Evolutionary conservation across 1,140 invertebrate species (phyloP), one percentile per base, ranked within the genome.

Genomic region (Oryctes rhinoceros): DNA sequence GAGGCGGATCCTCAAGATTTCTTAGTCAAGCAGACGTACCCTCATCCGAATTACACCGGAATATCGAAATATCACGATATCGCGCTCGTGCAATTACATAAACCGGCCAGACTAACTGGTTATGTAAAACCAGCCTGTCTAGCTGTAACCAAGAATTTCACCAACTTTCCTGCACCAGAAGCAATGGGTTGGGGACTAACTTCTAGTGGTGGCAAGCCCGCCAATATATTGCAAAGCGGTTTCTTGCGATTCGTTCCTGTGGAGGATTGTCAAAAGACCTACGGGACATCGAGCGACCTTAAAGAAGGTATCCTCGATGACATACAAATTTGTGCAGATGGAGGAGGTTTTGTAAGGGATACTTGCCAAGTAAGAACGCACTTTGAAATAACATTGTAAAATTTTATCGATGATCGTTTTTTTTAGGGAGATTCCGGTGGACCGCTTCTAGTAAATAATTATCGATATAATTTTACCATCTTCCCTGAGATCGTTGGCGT

Each of bases 361-460:
- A 78, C 77, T 24, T 78, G 77, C 35, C 48, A 62, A 49, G 77
- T 78, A 78, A 78, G 35, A 2, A 76, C n/a, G 3, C 9, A 44
- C 5, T 44, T 44, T 44, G 39, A 44, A 44, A 7, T 44, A 44
- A 44, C 39, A 44, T 44, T 7, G 39, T 10, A 44, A 44, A 3
- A 10, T 44, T 1, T 5, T 44, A 44, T 44, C 5, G 5, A 7
- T 44, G 39, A 44, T 10, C 9, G 5, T 74, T 71, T 83, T n/a
- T 85, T 83, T n/a, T 85, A 92, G 89, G 93, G 93, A 81, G 93
- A 94, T 85, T 94, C 93, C 4, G 93, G 93, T 6, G 92, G 92
- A n/a, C 92, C 92, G 11, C 87, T 92, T 1, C 91, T 92, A 85
- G 82, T 87, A 5, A 80, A 86, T 5, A 85, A 86, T 44, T 0